Base-by-base conservation (phyloP, 1,140 invertebrate genomes). In the Campodea augens region DNA sequence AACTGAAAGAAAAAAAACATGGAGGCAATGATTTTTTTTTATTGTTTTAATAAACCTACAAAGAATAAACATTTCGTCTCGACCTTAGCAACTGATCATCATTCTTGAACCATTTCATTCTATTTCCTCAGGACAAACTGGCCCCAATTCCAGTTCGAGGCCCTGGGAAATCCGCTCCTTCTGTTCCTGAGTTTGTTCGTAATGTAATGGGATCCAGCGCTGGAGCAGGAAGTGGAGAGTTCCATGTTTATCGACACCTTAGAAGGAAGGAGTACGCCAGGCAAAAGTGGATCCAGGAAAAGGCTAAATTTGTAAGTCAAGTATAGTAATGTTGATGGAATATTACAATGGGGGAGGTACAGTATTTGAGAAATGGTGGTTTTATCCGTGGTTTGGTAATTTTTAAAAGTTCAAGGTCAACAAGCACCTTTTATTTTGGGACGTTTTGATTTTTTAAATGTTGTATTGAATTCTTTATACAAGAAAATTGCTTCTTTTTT, bases 141-240 rank as follows among this genome's bases (percentile, higher is more conserved):
- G 72, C 91, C 7, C 61, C 83, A 20, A 81, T 97, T 57, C 89
- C 91, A 4, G 83, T 89, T 46, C 65, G 70, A 52, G 77, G 78
- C 0, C 85, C 78, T 63, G 75, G 80, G 37, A 79, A 78, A 58
- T 77, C 74, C 50, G 72, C 78, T 43, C 75, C 81, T 25, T 69
- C 75, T 15, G 77, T 83, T 37, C 87, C 90, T 4, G 90, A 95
- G 60, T 96, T 96, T 70, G 88, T 97, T 2, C 67, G 92, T 29
- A 97, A 97, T 75, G 87, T 93, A 13, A 93, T 93, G 89, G 89
- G 85, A 12, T 95, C 89, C 15, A 93, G 89, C 74, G 92, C 93
- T 44, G 93, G 92, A 32, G 93, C 92, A 43, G 93, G 93, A 18
- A 95, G 89, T 57, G 93, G 93, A 40, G 93, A 98, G 61, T 98